Base-by-base conservation (phyloP, 2,113 vertebrate genomes). In the Chamaetylas fuelleborni region DNA sequence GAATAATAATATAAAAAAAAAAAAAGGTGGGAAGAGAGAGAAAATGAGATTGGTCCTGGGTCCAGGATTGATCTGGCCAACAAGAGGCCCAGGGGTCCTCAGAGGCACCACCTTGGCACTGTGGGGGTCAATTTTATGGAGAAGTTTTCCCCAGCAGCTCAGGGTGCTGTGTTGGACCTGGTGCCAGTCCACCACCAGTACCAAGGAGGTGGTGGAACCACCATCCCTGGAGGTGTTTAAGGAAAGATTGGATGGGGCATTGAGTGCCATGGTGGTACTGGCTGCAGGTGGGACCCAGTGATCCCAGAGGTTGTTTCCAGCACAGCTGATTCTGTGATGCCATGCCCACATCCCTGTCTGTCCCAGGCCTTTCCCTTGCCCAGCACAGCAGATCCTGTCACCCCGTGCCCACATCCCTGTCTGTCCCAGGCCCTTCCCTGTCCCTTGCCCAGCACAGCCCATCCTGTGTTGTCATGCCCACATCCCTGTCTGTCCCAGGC, bases 161-260 rank as follows among this genome's bases (percentile, higher is more conserved):
- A 58, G 61, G 51, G 19, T 1, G 2, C 29, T 13, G n/a, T 28
- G 24, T 34, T 3, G 0, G 19, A 14, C 31, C 18, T 3, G 1
- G 4, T 14, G 64, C 64, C 1, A 1, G 8, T 34, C 8, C 71
- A 25, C 5, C 1, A 1, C 29, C 2, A 6, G 11, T 24, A 1
- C 31, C 29, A 4, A 31, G 14, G 20, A 42, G 8, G 9, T 5
- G 42, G 8, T 6, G 42, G 31, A 56, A 25, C 36, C 65, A 19
- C 24, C 0, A 1, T 17, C 13, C 16, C 47, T 9, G 48, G 2
- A 17, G 29, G 42, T 5, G 24, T 25, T 31, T 7, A 25, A 17
- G 33, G 28, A 15, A 36, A 53, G 23, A 5, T 29, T 25, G 57
- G 17, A 31, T 11, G 24, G 2, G 16, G 24, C 40, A 14, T 9